Conservation (phyloP, 2,888 invertebrate species). For the Aphrophora alni region DNA sequence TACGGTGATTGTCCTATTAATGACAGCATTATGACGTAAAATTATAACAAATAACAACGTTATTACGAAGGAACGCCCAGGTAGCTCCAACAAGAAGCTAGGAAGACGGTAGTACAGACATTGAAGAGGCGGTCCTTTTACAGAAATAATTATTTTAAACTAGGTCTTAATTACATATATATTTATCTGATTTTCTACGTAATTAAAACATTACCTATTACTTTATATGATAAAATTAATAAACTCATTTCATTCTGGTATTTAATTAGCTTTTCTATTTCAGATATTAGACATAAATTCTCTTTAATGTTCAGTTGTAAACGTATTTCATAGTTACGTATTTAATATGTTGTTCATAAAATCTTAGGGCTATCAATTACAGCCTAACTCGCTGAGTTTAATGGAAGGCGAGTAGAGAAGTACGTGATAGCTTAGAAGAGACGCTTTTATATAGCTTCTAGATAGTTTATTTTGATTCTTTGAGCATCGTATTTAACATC, state of each 20-base stretch:
- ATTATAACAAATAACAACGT: no score
- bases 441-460: no score
- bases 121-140: background rate
- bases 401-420: background rate
- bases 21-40: background rate
- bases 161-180: background rate
- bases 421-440: background rate
- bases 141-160: background rate
- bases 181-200: background rate
- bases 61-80: background rate
- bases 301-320: background rate
- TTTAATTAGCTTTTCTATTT: background rate
- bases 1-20: background rate
- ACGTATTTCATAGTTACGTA: background rate
- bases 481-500: no score
- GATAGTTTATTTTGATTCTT: no score
- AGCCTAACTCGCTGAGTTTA: background rate
- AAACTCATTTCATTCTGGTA: background rate
- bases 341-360: background rate
- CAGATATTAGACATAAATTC: background rate
- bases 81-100: background rate
- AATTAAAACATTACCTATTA: constrained; percentile 5
- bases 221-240: background rate
- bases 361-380: background rate
- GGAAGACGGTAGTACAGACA: background rate